phyloP scores from a whole-genome alignment of 2,888 invertebrate genomes.

The Craniophora ligustri region DNA sequence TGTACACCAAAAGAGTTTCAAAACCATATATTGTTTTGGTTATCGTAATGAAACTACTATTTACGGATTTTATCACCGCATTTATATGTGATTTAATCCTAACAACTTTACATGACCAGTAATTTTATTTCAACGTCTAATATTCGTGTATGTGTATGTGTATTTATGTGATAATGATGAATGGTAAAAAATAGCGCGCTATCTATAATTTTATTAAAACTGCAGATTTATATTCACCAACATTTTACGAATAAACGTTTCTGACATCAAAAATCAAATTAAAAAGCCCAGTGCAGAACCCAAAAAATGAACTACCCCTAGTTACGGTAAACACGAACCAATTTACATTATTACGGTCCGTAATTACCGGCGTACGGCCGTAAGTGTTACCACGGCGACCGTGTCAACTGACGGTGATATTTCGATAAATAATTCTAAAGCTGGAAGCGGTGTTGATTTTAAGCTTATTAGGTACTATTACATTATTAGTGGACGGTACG shows the following conservation, averaged over 20 bases:
- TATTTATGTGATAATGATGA: too few species aligned
- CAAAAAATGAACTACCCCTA: constrained; percentile 51
- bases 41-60: too few species aligned
- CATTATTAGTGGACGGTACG: too few species aligned
- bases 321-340: constrained; percentile 57
- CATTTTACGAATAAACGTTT: background rate
- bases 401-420: constrained; percentile 42
- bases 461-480: background rate
- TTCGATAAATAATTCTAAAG: constrained; percentile 35
- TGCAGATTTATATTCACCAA: background rate
- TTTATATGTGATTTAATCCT: too few species aligned
- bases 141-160: too few species aligned
- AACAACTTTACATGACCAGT: too few species aligned
- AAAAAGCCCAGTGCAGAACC: constrained; percentile 47
- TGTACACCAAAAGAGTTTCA: too few species aligned
- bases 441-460: background rate
- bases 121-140: too few species aligned
- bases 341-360: constrained; percentile 57
- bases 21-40: too few species aligned
- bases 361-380: constrained; percentile 52
- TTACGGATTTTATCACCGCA: too few species aligned
- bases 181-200: too few species aligned
- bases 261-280: constrained; percentile 42
- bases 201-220: too few species aligned
- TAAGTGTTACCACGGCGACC: constrained; percentile 58